Evolutionary conservation across 2,797 vertebrate genomes (phyloP), one percentile per base, ranked within the genome.

Genomic region (Diplodus puntazzo): DNA sequence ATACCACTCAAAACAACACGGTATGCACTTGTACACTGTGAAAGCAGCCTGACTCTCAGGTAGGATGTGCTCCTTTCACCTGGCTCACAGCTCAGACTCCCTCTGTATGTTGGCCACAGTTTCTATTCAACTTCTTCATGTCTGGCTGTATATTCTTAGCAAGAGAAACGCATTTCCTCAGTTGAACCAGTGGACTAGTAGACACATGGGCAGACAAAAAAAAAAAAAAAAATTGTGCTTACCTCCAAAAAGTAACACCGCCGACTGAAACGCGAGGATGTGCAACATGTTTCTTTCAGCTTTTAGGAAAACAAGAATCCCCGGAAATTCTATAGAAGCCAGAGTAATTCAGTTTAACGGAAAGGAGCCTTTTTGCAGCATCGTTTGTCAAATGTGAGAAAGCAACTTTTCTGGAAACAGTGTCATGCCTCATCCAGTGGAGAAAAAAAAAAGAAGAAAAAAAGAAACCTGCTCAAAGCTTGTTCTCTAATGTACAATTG

Each of bases 231-330:
- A 27, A 83, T 42, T 54, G 34, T n/a, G 30, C 95, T 96, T 93
- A 96, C 95, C 95, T 94, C 85, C 89, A 59, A 92, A 88, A 88
- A 95, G 92, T 81, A 93, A 72, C 82, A 93, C 59, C 83, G 83
- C 64, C 65, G 80, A 89, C 79, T 92, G 92, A 65, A 94, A 89
- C 71, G 88, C 75, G 72, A 88, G 76, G 69, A 95, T 86, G 73
- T 89, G 94, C 94, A 95, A 95, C 95, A 96, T 96, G 95, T 95
- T 96, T 93, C 81, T 84, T 82, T 73, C 79, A 72, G 80, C 59
- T 67, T 59, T 75, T 21, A 65, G 68, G 50, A 75, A 81, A 92
- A 83, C 66, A 70, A 64, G 21, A 75, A 81, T 75, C 66, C 69
- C 66, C 80, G 66, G 65, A 67, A 80, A 86, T 2, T 50, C 20